phyloP scores from a whole-genome alignment of 2,113 vertebrate genomes.

The Ceratotherium simum region DNA sequence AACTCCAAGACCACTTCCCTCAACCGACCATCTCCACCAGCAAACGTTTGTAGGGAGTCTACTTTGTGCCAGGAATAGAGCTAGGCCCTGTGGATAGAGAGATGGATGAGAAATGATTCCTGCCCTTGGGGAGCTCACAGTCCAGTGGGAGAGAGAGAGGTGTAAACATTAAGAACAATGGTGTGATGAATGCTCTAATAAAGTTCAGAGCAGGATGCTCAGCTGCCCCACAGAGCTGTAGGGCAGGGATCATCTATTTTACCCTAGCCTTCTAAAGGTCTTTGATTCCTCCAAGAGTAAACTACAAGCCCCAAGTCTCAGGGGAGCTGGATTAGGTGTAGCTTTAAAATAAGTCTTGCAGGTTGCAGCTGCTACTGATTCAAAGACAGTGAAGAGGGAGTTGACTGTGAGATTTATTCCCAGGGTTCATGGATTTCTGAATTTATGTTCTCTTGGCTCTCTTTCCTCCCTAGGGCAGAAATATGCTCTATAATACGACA shows the following conservation, averaged over 20 bases:
- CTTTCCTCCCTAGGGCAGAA: slow-evolving; percentile 22
- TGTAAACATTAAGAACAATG: slow-evolving; percentile 43
- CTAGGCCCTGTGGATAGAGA: slow-evolving; percentile 3
- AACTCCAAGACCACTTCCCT: not conserved
- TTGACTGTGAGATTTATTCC: slow-evolving; percentile 11
- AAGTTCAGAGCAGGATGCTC: slow-evolving; percentile 62
- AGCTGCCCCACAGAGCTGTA: slow-evolving; percentile 35
- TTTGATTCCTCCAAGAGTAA: slow-evolving; percentile 64
- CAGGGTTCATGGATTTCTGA: slow-evolving; percentile 16
- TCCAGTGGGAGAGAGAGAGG: not conserved
- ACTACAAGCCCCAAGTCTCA: slow-evolving; percentile 11
- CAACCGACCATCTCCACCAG: not conserved
- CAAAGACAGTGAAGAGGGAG: not conserved
- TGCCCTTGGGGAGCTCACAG: slow-evolving; percentile 2
- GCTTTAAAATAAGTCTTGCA: slow-evolving; percentile 43
- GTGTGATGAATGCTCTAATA: slow-evolving; percentile 67
- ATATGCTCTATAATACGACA: not conserved
- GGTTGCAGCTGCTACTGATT: slow-evolving; percentile 26
- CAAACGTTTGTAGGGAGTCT: not conserved
- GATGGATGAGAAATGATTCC: slow-evolving; percentile 46
- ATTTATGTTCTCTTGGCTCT: not conserved
- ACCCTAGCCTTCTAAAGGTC: slow-evolving; percentile 39
- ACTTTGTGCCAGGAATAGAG: not conserved
- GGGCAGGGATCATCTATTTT: slow-evolving; percentile 56
- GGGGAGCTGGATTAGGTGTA: not conserved